Evolutionary conservation across 1,140 invertebrate species (phyloP).

Genomic region (Drosophila kikkawai): DNA sequence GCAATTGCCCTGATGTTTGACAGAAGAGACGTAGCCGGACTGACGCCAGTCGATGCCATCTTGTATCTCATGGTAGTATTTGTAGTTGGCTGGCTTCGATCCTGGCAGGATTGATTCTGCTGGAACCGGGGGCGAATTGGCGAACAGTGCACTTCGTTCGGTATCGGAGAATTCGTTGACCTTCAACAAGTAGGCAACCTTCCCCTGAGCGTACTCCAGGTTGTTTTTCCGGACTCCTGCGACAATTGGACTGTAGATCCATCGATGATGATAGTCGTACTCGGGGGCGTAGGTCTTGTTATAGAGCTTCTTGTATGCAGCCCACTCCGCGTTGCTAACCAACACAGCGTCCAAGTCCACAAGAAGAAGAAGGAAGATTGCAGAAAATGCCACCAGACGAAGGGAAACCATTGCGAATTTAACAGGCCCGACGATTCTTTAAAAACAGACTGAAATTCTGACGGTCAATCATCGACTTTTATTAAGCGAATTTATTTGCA

Average conservation of each 20-base stretch:
- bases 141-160: neutral
- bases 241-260: neutral
- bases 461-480: neutral
- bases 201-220: neutral
- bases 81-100: neutral
- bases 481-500: neutral
- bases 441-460: neutral
- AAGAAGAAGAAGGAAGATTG: neutral
- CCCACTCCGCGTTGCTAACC: slow-evolving; percentile 6
- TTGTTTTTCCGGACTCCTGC: neutral
- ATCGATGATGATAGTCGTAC: neutral
- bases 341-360: neutral
- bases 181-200: neutral
- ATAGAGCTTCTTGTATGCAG: neutral
- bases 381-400: neutral
- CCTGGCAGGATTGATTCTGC: neutral
- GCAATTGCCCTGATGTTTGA: slow-evolving; percentile 91
- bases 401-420: neutral
- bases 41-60: slow-evolving; percentile 19
- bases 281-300: neutral
- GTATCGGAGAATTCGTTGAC: slow-evolving; percentile 30
- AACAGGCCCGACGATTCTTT: neutral
- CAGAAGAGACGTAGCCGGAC: slow-evolving; percentile 7
- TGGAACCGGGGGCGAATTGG: neutral
- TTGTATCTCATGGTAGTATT: slow-evolving; percentile 16